A percentile compares a stretch with the other conserved stretches of the same genome.
Conservation (phyloP, 2,797 vertebrate genomes). For the Sebastes hubbsi region DNA sequence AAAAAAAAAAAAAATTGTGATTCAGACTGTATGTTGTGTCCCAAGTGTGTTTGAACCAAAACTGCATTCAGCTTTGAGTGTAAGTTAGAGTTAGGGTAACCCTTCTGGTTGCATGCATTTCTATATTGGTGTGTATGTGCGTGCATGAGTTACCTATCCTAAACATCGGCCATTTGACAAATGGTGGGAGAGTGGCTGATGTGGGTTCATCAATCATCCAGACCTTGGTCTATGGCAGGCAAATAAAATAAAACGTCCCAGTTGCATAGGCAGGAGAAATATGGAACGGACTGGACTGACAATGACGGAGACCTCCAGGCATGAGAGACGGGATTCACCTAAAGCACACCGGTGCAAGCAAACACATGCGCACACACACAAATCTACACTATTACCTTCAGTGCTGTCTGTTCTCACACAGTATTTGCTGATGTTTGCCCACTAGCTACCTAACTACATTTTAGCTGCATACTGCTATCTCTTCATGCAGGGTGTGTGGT, state of each 20-base stretch:
- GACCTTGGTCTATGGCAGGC: slow-evolving; percentile 73
- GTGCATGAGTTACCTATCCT: slow-evolving; percentile 45
- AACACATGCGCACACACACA: neutral
- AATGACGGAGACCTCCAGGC: slow-evolving; percentile 62
- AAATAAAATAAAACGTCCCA: slow-evolving; percentile 79
- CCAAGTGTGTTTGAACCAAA: neutral
- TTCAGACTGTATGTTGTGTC: neutral
- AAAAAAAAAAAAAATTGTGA: neutral
- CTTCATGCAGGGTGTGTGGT: neutral
- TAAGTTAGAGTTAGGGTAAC: neutral
- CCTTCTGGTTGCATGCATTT: neutral
- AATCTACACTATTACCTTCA: neutral
- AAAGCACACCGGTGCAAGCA: slow-evolving; percentile 28
- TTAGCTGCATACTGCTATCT: neutral
- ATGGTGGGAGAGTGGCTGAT: slow-evolving; percentile 63
- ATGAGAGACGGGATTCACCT: slow-evolving; percentile 41
- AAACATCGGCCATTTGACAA: slow-evolving; percentile 64
- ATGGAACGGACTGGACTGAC: slow-evolving; percentile 68
- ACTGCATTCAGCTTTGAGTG: slow-evolving; percentile 1
- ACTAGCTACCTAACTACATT: neutral
- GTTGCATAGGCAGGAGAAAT: slow-evolving; percentile 75
- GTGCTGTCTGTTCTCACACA: neutral
- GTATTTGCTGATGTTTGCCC: neutral
- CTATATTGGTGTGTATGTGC: slow-evolving; percentile 15
- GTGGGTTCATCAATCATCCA: slow-evolving; percentile 71